Base-by-base conservation (phyloP, 2,113 vertebrate species). In the Charina bottae region DNA sequence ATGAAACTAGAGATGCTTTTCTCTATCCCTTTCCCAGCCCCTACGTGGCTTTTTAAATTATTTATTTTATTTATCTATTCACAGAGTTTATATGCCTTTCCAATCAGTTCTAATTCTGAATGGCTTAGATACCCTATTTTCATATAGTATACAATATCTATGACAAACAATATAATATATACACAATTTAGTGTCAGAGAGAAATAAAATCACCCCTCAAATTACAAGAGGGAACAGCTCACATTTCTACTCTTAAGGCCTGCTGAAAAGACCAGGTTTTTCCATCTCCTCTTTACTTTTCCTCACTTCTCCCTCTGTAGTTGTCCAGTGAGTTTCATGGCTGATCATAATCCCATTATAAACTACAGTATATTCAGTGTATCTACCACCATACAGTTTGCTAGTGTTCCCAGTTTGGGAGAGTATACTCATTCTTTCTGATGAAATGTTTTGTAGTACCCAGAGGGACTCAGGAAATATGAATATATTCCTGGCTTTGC, bases 401-500 rank as follows among this genome's bases (percentile, higher is more conserved):
- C 37, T 62, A 42, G 42, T 42, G 42, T 42, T 6, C 37, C 26
- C 8, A 6, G 9, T 72, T 24, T 83, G 55, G 60, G 46, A 64
- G 28, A 19, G 24, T 62, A 33, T 55, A 88, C 55, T 88, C 10
- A 92, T 85, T 54, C 72, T 2, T 91, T 0, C 0, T 64, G 85
- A 3, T 93, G 87, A 8, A 60, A 86, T 96, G n/a, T 58, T 59
- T 94, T 90, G 5, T 94, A 98, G 98, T 98, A 98, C 94, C 98
- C 98, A 15, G 97, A 98, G 89, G 97, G 97, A 2, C 97, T 98
- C 91, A 97, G 94, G 15, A 98, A 97, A 91, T 98, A 98, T 68
- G 97, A 98, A 89, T 98, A 98, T 89, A 97, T 98, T 93, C 98
- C 98, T 54, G 97, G 95, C 62, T 98, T 98, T 96, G 98, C 98